Conservation (phyloP, 2,888 invertebrate species). For the Drosophila incognita region DNA sequence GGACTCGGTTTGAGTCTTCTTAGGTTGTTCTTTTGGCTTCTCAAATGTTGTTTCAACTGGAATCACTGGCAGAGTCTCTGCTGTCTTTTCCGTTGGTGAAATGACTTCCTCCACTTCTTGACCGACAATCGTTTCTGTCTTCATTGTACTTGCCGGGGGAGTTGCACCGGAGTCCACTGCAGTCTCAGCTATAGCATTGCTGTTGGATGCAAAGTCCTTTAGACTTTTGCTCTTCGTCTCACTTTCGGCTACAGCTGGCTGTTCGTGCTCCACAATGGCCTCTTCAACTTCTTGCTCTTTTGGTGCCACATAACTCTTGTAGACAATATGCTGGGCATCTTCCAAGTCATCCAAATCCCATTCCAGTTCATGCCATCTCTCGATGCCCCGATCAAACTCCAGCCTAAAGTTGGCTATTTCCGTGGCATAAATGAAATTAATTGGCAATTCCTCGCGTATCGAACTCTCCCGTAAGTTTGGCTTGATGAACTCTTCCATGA, state of each 20-base stretch:
- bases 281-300: conserved; percentile 16
- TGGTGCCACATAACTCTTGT: conserved; percentile 70
- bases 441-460: conserved; percentile 73
- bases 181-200: background rate
- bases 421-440: conserved; percentile 69
- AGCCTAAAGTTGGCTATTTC: conserved; percentile 78
- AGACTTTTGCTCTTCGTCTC: background rate
- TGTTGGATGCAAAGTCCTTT: background rate
- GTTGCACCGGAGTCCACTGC: background rate
- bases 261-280: background rate
- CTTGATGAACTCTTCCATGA: conserved; percentile 83
- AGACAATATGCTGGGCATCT: conserved; percentile 66
- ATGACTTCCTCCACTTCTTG: background rate
- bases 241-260: background rate
- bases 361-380: conserved; percentile 63
- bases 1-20: no score
- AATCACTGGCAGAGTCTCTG: no score
- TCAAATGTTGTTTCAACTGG: no score
- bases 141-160: no score
- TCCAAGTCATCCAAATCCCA: conserved; percentile 56
- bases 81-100: background rate
- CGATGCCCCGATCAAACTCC: conserved; percentile 66
- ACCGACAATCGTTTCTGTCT: background rate
- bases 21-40: background rate
- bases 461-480: conserved; percentile 79